Conservation (phyloP, 2,797 vertebrate species). For the Phrynocephalus forsythii region DNA sequence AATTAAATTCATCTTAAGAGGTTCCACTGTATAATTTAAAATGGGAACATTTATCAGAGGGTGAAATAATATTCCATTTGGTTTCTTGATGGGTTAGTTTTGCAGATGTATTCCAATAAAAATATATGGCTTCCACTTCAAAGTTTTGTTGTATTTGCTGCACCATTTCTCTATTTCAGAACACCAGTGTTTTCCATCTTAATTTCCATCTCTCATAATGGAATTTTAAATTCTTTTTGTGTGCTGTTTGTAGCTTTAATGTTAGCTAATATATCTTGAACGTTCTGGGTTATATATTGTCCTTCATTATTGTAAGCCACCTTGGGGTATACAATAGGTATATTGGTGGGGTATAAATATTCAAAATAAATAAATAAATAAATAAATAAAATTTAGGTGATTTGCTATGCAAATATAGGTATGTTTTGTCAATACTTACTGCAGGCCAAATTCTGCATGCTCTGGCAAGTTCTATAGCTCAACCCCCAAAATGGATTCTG, state of each 20-base stretch:
- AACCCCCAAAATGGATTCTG: fast-evolving
- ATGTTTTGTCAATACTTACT: background rate
- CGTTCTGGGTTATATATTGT: too few species aligned
- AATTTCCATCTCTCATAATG: too few species aligned
- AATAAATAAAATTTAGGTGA: background rate
- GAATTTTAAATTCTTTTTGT: too few species aligned
- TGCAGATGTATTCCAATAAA: background rate
- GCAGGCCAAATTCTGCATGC: constrained; percentile 8
- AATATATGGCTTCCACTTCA: constrained; percentile 18
- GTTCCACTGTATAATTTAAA: background rate
- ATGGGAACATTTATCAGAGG: constrained; percentile 42
- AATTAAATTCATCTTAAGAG: too few species aligned
- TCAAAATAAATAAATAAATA: too few species aligned
- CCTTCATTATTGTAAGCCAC: too few species aligned
- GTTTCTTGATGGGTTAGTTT: background rate
- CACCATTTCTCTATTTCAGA: background rate
- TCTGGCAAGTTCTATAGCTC: background rate
- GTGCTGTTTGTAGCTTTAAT: too few species aligned
- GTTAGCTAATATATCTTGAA: too few species aligned
- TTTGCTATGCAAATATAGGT: background rate
- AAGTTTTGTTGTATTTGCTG: constrained; percentile 1
- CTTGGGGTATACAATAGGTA: too few species aligned
- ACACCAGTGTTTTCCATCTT: too few species aligned
- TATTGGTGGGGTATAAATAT: too few species aligned
- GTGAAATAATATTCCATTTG: background rate